These are phyloP conservation scores for Apostichopus leukothele DNA, from an alignment of 53 echinoderm and acorn worm species.

Conservation along the genomic window DNA sequence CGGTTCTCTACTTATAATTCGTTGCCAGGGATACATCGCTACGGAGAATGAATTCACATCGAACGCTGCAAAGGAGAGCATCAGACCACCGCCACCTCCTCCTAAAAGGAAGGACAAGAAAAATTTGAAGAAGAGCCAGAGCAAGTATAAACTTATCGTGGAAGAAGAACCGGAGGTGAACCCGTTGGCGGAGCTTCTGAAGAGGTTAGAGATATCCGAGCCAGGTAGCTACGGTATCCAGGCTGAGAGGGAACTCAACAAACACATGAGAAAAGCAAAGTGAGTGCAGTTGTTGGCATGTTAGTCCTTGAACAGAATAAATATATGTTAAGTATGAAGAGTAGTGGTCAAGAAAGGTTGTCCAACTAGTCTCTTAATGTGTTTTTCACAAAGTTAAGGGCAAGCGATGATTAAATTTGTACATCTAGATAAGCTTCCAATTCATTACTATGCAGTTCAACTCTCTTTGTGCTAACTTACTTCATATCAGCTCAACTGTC, in stretches of 20 bases:
- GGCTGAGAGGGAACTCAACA: conserved; percentile 81
- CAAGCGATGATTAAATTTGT: no score
- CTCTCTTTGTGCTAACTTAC: no score
- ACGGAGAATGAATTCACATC: conserved; percentile 81
- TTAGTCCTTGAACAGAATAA: no score
- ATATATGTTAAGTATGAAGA: no score
- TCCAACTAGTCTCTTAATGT: no score
- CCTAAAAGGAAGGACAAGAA: conserved; percentile 59
- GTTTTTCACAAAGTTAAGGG: no score
- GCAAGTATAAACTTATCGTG: conserved; percentile 50
- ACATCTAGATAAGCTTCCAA: no score
- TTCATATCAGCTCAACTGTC: no score
- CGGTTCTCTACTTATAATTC: no score
- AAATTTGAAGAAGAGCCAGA: conserved; percentile 52
- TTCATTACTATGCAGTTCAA: no score
- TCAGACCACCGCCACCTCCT: conserved; percentile 59
- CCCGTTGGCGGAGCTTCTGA: conserved; percentile 79
- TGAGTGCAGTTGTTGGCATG: not conserved
- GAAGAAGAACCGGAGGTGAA: conserved; percentile 58
- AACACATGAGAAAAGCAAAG: conserved; percentile 71
- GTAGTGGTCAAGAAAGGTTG: no score
- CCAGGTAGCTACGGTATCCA: conserved; percentile 77
- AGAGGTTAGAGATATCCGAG: conserved; percentile 79
- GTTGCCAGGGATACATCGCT: conserved; percentile 75
- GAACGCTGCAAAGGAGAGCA: conserved; percentile 81